These are phyloP conservation scores for Eriosoma lanigerum DNA, from an alignment of 1,140 invertebrate species.

Conservation along the genomic window DNA sequence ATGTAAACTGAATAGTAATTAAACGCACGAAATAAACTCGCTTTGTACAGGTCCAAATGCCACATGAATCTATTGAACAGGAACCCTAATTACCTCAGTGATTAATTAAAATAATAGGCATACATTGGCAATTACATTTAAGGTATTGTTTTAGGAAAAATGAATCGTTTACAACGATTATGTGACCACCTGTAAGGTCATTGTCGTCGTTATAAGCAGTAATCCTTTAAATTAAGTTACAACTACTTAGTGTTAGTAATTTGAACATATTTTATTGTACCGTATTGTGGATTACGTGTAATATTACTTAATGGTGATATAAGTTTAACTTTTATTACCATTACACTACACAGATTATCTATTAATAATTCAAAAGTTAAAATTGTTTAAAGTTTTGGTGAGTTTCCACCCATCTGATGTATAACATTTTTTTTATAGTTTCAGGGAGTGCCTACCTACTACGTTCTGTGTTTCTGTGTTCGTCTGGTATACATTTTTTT, in stretches of 20 bases:
- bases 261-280: neutral
- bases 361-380: too few species aligned
- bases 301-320: too few species aligned
- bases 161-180: conserved; percentile 22
- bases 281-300: neutral
- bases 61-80: conserved; percentile 11
- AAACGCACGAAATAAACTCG: neutral
- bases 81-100: conserved; percentile 24
- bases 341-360: too few species aligned
- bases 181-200: conserved; percentile 16
- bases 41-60: conserved; percentile 27
- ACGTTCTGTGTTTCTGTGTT: too few species aligned
- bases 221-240: neutral
- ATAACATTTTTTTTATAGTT: too few species aligned
- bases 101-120: conserved; percentile 30
- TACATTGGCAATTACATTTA: conserved; percentile 10
- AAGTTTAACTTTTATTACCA: too few species aligned
- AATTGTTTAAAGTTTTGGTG: too few species aligned
- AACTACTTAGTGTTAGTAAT: neutral
- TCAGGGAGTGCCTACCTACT: too few species aligned
- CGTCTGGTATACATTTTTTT: too few species aligned
- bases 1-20: conserved; percentile 46
- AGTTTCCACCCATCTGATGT: too few species aligned
- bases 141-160: conserved; percentile 1
- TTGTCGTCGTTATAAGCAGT: neutral